Evolutionary conservation across 2,113 vertebrate genomes (phyloP), one percentile per base, ranked within the genome.

Genomic region (Passer montanus): DNA sequence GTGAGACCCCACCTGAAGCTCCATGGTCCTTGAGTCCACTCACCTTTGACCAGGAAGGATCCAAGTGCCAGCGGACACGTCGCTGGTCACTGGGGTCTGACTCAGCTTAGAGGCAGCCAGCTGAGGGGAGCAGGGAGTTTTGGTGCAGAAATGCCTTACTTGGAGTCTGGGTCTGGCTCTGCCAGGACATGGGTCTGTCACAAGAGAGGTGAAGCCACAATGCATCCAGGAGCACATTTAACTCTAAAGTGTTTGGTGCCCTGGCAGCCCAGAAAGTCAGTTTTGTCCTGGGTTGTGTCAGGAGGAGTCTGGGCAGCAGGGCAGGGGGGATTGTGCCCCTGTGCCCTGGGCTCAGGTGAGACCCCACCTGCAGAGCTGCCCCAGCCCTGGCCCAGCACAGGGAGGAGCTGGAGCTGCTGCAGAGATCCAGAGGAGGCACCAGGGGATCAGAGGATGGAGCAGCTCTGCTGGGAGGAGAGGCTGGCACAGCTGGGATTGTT

Each of bases 81-180:
- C 15, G 5, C 28, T 33, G 55, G 24, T 68, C 72, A 19, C 33
- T 26, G 44, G 26, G 52, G 9, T 23, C 52, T 0, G 6, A 4
- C 49, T 31, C 76, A 4, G 0, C 26, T 30, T 6, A 26, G 1
- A 4, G 2, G 0, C 37, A 39, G 0, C 31, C 56, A 30, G 31
- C 31, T 44, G 68, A 30, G 33, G 19, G 47, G 59, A 73, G 41
- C 41, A 33, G 67, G 37, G 50, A 41, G 6, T 39, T 53, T 37
- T 64, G 76, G n/a, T 66, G 56, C 43, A 56, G 66, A 87, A 87
- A 72, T 26, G 17, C 19, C 30, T 26, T 33, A 53, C 60, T 16
- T 50, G 37, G 39, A 82, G 69, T 13, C n/a, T 14, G 5, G 16
- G 4, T 74, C 44, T 84, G 50, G 19, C 49, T 67, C 19, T 2